Percentiles rank a stretch among this genome's conserved stretches.
Evolutionary conservation across 2,113 vertebrate genomes (phyloP).

Genomic region (Camelus dromedarius): DNA sequence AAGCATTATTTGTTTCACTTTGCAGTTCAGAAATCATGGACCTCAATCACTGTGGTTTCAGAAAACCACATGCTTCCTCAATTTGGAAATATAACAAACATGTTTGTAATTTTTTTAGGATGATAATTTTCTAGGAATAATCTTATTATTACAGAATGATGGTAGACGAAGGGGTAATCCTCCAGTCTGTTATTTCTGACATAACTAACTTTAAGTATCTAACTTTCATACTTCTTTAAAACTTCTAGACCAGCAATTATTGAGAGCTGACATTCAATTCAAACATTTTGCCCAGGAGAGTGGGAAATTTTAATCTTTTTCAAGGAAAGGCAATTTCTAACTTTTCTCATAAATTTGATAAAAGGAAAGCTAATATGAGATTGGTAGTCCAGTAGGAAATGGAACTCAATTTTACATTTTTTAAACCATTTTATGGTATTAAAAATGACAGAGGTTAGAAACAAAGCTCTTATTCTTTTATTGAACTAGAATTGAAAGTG

Average conservation of each 20-base stretch:
- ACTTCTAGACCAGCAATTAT: constrained; percentile 80
- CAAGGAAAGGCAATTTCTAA: constrained; percentile 80
- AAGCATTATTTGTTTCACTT: constrained; percentile 53
- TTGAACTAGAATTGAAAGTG: constrained; percentile 89
- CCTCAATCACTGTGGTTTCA: constrained; percentile 45
- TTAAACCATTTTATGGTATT: constrained; percentile 88
- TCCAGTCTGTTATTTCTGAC: constrained; percentile 51
- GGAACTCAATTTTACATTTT: constrained; percentile 89
- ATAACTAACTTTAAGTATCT: constrained; percentile 57
- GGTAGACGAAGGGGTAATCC: constrained; percentile 6
- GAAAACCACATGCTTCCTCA: constrained; percentile 46
- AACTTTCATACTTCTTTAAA: constrained; percentile 79
- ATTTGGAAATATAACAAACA: constrained; percentile 15
- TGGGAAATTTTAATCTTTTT: constrained; percentile 77
- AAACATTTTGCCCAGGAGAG: constrained; percentile 78
- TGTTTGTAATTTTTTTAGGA: constrained; percentile 61
- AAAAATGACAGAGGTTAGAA: constrained; percentile 92
- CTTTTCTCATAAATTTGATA: constrained; percentile 85
- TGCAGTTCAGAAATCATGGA: constrained; percentile 11
- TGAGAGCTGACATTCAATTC: constrained; percentile 81
- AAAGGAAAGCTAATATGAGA: constrained; percentile 82
- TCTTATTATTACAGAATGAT: constrained; percentile 21
- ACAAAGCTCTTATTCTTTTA: constrained; percentile 87
- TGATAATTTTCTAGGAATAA: constrained; percentile 52
- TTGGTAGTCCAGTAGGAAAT: constrained; percentile 85